Conservation (phyloP, 2,797 vertebrate genomes). For the Poeciliopsis gracilis region DNA sequence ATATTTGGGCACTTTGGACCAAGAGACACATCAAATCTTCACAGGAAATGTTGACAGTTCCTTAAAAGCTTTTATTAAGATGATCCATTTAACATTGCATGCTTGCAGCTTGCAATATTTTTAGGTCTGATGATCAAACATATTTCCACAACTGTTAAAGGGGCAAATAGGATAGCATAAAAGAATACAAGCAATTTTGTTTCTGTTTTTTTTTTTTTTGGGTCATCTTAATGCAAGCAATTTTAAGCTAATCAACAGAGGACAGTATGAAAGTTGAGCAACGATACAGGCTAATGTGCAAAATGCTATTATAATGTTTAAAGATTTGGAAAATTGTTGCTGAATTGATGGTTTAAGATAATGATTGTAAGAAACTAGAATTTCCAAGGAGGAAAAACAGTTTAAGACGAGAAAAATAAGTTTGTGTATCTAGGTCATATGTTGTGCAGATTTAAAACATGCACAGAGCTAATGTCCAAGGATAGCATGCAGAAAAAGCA, state of each 20-base stretch:
- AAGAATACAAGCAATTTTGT: constrained; percentile 1
- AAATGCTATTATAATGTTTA: constrained; percentile 1
- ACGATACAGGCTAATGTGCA: not conserved
- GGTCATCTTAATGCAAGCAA: constrained; percentile 25
- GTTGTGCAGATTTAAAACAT: constrained; percentile 47
- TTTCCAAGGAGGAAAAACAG: not conserved
- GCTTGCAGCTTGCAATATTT: constrained; percentile 60
- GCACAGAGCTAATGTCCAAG: constrained; percentile 44
- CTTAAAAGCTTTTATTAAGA: constrained; percentile 69
- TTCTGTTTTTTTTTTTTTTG: not conserved
- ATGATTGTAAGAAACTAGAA: not conserved
- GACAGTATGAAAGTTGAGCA: not conserved
- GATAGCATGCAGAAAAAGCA: constrained; percentile 26
- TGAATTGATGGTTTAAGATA: not conserved
- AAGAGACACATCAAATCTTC: constrained; percentile 62
- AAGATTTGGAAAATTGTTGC: not conserved
- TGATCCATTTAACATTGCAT: constrained; percentile 41
- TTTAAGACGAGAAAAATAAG: not conserved
- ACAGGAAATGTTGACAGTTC: constrained; percentile 65
- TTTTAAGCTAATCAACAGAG: not conserved
- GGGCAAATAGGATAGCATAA: constrained; percentile 34
- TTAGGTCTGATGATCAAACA: constrained; percentile 66
- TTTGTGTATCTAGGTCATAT: not conserved
- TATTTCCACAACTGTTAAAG: constrained; percentile 44
- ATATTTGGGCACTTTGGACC: constrained; percentile 70